phyloP scores from a whole-genome alignment of 1,140 invertebrate genomes.

The Helicoverpa zea region DNA sequence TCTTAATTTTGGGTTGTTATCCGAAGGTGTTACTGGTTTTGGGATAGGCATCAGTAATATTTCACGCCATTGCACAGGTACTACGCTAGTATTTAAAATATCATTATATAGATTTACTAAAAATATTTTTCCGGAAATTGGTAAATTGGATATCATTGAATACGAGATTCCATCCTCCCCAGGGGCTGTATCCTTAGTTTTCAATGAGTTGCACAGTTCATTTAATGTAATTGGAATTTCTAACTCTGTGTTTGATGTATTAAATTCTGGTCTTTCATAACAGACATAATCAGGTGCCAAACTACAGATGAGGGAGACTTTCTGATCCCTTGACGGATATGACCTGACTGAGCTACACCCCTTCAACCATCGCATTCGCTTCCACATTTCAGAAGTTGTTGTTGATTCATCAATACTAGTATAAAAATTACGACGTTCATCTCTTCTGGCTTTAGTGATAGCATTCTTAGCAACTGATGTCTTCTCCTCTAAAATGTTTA shows the following conservation, averaged over 20 bases:
- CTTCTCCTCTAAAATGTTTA: background rate
- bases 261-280: slow-evolving; percentile 3
- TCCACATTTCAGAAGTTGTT: background rate
- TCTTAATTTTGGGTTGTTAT: background rate
- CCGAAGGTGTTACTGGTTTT: background rate
- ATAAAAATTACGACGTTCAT: background rate
- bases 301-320: background rate
- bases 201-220: background rate
- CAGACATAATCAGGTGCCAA: background rate
- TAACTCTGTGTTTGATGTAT: background rate
- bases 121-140: background rate
- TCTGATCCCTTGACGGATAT: background rate
- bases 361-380: slow-evolving; percentile 6
- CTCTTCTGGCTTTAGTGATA: background rate
- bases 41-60: slow-evolving; percentile 2
- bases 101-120: slow-evolving; percentile 3
- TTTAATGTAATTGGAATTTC: background rate
- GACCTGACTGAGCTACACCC: background rate
- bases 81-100: background rate
- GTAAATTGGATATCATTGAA: slow-evolving; percentile 14
- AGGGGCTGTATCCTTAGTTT: background rate
- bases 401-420: slow-evolving; percentile 1
- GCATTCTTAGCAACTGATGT: background rate
- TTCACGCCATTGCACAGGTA: background rate
- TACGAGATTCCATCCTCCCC: background rate